A percentile compares a stretch with the other conserved stretches of the same genome.
Evolutionary conservation across 30 jellyfish, hydroid and myxozoan species (phyloP).

Genomic region (Cassiopea xamachana): DNA sequence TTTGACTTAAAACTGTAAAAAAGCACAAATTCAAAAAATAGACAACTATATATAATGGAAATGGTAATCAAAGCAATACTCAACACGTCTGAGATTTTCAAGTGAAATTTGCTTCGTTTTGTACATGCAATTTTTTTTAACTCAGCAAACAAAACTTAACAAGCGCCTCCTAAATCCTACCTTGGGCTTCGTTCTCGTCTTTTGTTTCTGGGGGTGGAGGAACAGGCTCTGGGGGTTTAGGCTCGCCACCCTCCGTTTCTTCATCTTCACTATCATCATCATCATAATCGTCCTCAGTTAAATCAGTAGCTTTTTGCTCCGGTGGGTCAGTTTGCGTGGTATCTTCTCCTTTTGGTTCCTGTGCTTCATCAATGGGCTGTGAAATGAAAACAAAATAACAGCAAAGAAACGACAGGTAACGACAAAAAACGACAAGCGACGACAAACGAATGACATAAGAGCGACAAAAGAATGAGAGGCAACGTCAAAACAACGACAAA

Average conservation of each 20-base stretch:
- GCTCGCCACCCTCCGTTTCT: constrained; percentile 41
- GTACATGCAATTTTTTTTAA: too few species aligned
- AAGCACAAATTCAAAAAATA: too few species aligned
- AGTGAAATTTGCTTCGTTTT: too few species aligned
- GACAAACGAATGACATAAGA: too few species aligned
- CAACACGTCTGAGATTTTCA: too few species aligned
- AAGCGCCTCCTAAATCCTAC: neutral
- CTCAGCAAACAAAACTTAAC: too few species aligned
- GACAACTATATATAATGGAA: too few species aligned
- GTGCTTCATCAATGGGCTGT: constrained; percentile 34
- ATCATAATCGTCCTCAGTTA: constrained; percentile 49
- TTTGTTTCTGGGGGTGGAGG: constrained; percentile 49
- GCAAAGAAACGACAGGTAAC: neutral
- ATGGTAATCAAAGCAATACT: too few species aligned
- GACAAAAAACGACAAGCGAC: too few species aligned
- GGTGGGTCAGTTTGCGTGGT: constrained; percentile 18
- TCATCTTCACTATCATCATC: constrained; percentile 84
- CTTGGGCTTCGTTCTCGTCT: constrained; percentile 14
- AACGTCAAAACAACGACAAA: too few species aligned
- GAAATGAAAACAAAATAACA: neutral
- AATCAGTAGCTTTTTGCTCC: constrained; percentile 41
- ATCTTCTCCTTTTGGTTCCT: constrained; percentile 6
- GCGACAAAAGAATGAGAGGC: too few species aligned
- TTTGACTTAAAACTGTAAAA: too few species aligned
- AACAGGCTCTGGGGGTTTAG: constrained; percentile 15